Evolutionary conservation across 2,797 vertebrate species (phyloP), one percentile per base, ranked within the genome.

Genomic region (Hippoglossus hippoglossus): DNA sequence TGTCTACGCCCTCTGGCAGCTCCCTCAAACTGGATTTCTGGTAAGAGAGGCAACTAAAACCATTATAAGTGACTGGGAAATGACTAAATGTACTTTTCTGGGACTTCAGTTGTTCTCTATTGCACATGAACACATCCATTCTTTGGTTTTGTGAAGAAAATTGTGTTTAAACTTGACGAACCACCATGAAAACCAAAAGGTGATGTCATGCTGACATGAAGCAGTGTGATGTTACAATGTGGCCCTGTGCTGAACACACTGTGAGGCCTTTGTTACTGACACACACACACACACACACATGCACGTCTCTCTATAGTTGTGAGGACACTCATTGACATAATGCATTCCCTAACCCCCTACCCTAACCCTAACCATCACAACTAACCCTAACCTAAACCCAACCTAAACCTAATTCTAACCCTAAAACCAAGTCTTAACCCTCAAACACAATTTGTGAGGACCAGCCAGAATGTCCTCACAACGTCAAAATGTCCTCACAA

Each of bases 241-340:
- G 69, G 49, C 31, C 41, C 34, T 31, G 67, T 39, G 49, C 46
- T 71, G 65, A 75, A 60, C 56, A 71, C 49, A 79, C 83, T 86
- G 69, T 79, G 66, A 77, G 70, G 26, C 65, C 86, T 83, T 91
- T 90, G 87, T 53, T 39, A 46, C 21, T 31, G 49, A 63, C 59
- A 59, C 57, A 28, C 54, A 56, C 39, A 19, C 51, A 19, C 51
- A 53, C 57, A 63, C 62, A 73, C 69, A 86, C 76, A 80, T 77
- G 41, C 66, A 64, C 57, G 36, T 39, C 36, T 39, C 36, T 39
- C 12, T 39, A 39, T 39, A 39, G 36, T 13, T 39, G 36, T 3
- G 36, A 39, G 36, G 36, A 39, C 36, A 39, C 36, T 39, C 36
- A 13, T 13, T 39, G 11, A 39, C 36, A 39, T 13, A 39, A 39